phyloP scores from a whole-genome alignment of 2,797 vertebrate species.

The Huso huso region DNA sequence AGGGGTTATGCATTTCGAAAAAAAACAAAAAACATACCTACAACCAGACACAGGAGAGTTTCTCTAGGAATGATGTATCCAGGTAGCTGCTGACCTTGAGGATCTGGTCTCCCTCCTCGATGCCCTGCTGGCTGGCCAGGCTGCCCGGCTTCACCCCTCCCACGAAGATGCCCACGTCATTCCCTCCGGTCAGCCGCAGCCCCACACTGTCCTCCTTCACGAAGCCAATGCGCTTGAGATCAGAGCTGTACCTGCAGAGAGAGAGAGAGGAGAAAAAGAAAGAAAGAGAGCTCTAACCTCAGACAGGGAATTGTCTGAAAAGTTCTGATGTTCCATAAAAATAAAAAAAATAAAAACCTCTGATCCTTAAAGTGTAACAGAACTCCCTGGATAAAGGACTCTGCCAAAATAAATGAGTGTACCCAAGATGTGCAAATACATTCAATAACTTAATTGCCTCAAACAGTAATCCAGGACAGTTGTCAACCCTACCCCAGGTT shows the following conservation, averaged over 20 bases:
- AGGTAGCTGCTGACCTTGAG: slow-evolving; percentile 64
- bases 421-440: no score
- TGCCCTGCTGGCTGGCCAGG: slow-evolving; percentile 67
- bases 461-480: no score
- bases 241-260: slow-evolving; percentile 69
- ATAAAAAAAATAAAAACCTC: no score
- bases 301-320: no score
- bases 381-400: no score
- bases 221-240: slow-evolving; percentile 61
- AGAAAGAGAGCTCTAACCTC: no score
- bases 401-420: no score
- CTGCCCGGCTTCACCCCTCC: slow-evolving; percentile 83
- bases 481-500: no score
- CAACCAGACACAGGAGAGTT: not conserved
- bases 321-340: no score
- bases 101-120: slow-evolving; percentile 88
- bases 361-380: no score
- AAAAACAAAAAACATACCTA: not conserved
- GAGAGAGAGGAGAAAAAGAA: not conserved
- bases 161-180: slow-evolving; percentile 91
- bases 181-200: slow-evolving; percentile 82
- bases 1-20: not conserved
- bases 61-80: not conserved
- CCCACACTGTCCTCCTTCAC: slow-evolving; percentile 76
- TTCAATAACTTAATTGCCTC: no score